Base-by-base conservation (phyloP, 92 coral and sea anemone genomes). In the Porites evermanni region DNA sequence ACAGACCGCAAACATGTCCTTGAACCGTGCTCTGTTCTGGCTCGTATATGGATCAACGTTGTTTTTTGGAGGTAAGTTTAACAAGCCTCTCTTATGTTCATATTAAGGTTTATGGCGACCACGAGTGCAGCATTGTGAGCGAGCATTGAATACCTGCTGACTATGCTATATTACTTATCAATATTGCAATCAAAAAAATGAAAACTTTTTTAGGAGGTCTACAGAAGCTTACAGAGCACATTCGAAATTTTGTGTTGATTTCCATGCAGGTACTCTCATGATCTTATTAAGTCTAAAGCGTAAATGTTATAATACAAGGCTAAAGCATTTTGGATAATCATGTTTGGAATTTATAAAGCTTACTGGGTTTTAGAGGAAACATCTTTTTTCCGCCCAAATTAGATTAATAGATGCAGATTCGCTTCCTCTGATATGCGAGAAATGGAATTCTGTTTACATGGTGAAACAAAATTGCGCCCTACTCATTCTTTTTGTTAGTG, bases 41-140 rank as follows among this genome's bases (percentile, higher is more conserved):
- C 64, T 83, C 64, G 24, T 51, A 51, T 83, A 53, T 53, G 87
- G 80, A 74, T 74, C 86, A 71, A 52, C 77, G 58, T 59, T 83
- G 20, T 20, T 83, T 16, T 26, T 74, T 44, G 8, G 14, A 47
- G 80, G 87, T 83, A 65, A 73, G 87, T 83, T 0, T 23, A 77
- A n/a, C 8, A 13, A 73, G 71, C 5, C 9, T 50, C 64, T 2
- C 16, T 19, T 53, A 68, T 24, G 76, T 20, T 4, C 11, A n/a
- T 21, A 19, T 12, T 16, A 16, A 3, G 54, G 6, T 78, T 44
- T 0, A 16, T 38, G 21, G 78, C 87, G 60, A 83, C 12, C 7
- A 38, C 47, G 59, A 11, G 6, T 47, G 73, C 51, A 73, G 80
- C 20, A 17, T 11, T 75, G 80, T 14, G 14, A 20, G 61, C 20